Evolutionary conservation across 2,888 invertebrate genomes (phyloP), one percentile per base, ranked within the genome.

Genomic region (Cerastis rubricosa): DNA sequence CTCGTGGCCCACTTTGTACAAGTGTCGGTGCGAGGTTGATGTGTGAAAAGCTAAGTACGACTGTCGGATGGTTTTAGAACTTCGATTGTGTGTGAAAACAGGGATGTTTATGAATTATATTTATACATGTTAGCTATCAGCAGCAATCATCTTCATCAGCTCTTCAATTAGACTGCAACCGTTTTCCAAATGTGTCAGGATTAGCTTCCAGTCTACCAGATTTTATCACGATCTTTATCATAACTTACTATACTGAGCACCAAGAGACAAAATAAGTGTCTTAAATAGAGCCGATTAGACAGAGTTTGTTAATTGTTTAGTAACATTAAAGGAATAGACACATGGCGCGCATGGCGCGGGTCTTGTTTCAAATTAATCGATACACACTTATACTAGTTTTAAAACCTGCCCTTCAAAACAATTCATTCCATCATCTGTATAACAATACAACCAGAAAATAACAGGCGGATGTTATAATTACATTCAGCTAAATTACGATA

Each of bases 401-500:
- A 35, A 35, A 43, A 7, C 9, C 14, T 63, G n/a, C 3, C 14
- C n/a, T n/a, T 9, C 9, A 9, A 43, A 6, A 43, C n/a, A 64
- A 64, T n/a, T n/a, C 9, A 17, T 43, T 40, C 14, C 17, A 1
- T 8, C 7, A 43, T 43, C 63, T 25, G 0, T 35, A 47, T 19
- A 11, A 40, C 54, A 45, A 54, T 35, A 17, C 25, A 35, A 47
- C 54, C n/a, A 4, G 14, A 29, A 40, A 51, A 40, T 2, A 19
- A 61, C 25, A 66, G 59, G 69, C 47, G 57, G 19, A 47, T 49
- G 57, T 4, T 14, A 14, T 9, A 29, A 35, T 59, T 14, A 71
- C 45, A 35, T n/a, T 9, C 14, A 66, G 66, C 45, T 22, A 25
- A 2, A 54, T 71, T n/a, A 71, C 22, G 59, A 78, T 54, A 76